phyloP scores from a whole-genome alignment of 1,140 invertebrate genomes.

The Procambarus virginalis region DNA sequence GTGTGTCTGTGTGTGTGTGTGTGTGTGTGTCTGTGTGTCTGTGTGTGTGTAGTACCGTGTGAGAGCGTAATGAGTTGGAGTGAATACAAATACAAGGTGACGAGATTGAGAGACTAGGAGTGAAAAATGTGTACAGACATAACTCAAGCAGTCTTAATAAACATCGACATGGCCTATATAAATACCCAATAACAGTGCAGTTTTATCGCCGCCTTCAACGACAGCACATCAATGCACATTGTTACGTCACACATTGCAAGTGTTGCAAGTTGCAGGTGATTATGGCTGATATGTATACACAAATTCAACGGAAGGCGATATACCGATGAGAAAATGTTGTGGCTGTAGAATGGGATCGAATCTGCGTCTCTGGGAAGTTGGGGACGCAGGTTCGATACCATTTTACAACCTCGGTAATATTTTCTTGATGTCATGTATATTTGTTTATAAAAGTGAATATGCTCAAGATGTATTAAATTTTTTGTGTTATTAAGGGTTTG shows the following conservation, averaged over 20 bases:
- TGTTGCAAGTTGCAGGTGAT: neutral
- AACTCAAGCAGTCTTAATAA: slow-evolving; percentile 26
- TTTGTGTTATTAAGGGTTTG: neutral
- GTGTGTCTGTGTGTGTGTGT: neutral
- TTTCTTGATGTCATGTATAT: neutral
- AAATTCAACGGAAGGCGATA: too few species aligned
- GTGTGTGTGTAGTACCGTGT: slow-evolving; percentile 2
- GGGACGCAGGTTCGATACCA: too few species aligned
- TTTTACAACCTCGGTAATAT: too few species aligned
- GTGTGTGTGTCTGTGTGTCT: too few species aligned
- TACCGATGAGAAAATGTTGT: too few species aligned
- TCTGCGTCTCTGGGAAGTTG: too few species aligned
- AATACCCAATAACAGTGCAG: neutral
- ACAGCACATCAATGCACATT: too few species aligned
- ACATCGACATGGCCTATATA: slow-evolving; percentile 20
- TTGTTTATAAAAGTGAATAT: slow-evolving; percentile 15
- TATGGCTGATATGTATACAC: too few species aligned
- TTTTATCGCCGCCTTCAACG: neutral
- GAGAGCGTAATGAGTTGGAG: neutral
- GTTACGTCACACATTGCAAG: neutral
- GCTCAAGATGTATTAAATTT: slow-evolving; percentile 16
- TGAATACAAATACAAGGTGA: too few species aligned
- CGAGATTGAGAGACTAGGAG: neutral
- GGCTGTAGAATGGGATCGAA: too few species aligned
- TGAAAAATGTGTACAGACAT: neutral